Conservation (phyloP, 2,113 vertebrate genomes). For the Chloropsis cyanopogon region DNA sequence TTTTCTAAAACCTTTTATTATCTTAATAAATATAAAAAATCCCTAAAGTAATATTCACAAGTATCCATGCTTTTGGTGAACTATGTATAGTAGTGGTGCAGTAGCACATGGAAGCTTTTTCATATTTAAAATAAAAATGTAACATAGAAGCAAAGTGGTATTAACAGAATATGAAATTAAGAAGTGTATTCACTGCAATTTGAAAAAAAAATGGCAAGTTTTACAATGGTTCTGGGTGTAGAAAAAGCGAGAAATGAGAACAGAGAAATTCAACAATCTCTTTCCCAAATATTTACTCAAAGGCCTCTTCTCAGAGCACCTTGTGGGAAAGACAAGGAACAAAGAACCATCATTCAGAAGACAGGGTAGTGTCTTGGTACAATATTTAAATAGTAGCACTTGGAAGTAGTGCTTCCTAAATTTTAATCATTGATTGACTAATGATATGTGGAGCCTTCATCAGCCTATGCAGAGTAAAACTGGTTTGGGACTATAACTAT, state of each 20-base stretch:
- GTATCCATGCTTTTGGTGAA: neutral
- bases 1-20: neutral
- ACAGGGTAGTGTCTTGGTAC: neutral
- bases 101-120: neutral
- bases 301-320: neutral
- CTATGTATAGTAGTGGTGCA: neutral
- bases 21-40: neutral
- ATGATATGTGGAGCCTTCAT: neutral
- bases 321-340: neutral
- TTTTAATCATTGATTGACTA: neutral
- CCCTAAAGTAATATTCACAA: neutral
- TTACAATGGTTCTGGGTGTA: neutral
- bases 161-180: neutral
- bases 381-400: neutral
- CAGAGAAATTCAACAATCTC: neutral
- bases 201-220: neutral
- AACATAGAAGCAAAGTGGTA: neutral
- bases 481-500: neutral
- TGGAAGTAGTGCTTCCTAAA: neutral
- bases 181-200: neutral
- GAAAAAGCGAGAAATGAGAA: neutral
- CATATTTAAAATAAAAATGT: neutral
- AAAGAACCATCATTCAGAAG: neutral
- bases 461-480: neutral
- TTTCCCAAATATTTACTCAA: neutral